phyloP scores from a whole-genome alignment of 2,888 invertebrate species.

The Sesamia inferens region DNA sequence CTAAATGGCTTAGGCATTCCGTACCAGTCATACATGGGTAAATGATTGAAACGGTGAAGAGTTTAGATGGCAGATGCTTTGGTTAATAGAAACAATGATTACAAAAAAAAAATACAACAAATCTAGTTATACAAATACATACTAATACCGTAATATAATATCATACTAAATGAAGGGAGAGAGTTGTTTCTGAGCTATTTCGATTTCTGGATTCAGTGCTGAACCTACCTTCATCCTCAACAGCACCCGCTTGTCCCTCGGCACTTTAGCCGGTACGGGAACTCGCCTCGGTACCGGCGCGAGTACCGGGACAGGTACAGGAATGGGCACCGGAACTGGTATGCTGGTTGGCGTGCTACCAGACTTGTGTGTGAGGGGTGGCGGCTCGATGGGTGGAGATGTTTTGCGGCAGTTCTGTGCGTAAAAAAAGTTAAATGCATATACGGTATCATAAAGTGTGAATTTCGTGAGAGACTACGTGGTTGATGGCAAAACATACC shows the following conservation, averaged over 20 bases:
- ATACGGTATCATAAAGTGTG: background rate
- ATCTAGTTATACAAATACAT: too few species aligned
- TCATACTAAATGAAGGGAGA: too few species aligned
- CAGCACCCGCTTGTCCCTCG: constrained; percentile 77
- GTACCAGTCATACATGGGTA: too few species aligned
- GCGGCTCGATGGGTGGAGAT: constrained; percentile 77
- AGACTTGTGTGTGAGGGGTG: constrained; percentile 74
- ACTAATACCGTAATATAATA: too few species aligned
- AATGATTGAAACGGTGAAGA: too few species aligned
- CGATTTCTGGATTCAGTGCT: background rate
- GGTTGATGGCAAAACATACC: background rate
- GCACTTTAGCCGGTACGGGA: constrained; percentile 64
- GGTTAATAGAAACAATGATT: too few species aligned
- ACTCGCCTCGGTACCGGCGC: constrained; percentile 65
- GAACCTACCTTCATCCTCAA: constrained; percentile 81
- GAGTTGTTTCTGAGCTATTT: too few species aligned
- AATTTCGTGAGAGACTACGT: background rate
- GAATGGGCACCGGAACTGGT: constrained; percentile 58
- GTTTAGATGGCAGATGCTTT: too few species aligned
- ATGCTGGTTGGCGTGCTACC: constrained; percentile 41
- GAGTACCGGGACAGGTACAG: constrained; percentile 66
- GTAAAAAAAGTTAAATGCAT: background rate
- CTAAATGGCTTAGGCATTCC: too few species aligned
- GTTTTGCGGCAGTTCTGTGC: constrained; percentile 82
- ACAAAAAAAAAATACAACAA: too few species aligned